phyloP scores from a whole-genome alignment of 2,797 vertebrate species.

The Peromyscus aztecus region DNA sequence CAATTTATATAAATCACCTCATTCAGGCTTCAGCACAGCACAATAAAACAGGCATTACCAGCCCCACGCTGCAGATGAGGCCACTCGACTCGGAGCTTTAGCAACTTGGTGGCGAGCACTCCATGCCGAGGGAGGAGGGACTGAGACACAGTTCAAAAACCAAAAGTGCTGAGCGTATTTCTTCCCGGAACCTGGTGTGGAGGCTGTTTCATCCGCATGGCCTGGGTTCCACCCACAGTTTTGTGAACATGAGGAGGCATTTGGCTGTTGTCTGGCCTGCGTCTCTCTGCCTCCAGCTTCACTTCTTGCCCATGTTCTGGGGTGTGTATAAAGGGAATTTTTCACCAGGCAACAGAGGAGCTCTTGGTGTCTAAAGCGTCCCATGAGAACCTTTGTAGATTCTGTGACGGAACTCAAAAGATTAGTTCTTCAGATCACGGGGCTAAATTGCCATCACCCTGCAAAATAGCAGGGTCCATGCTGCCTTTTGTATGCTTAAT shows the following conservation, averaged over 20 bases:
- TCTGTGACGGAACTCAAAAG: background rate
- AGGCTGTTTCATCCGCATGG: background rate
- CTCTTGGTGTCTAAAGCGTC: background rate
- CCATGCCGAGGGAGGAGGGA: background rate
- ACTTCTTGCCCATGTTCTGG: background rate
- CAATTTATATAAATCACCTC: conserved; percentile 31
- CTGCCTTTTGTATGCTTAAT: background rate
- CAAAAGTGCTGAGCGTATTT: background rate
- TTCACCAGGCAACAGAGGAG: conserved; percentile 4
- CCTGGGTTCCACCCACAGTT: background rate
- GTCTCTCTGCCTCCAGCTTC: background rate
- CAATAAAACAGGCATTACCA: conserved; percentile 17
- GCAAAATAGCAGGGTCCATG: too few species aligned
- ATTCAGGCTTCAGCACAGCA: conserved; percentile 26
- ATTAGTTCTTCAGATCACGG: conserved; percentile 17
- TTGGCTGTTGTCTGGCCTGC: background rate
- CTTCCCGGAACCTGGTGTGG: accelerated
- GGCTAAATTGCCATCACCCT: background rate
- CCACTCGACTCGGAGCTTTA: background rate
- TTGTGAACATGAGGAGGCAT: background rate
- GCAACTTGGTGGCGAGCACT: background rate
- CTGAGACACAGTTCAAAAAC: background rate
- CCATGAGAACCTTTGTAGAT: background rate
- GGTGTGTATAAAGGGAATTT: background rate
- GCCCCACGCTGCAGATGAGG: background rate